Percentiles rank a stretch among this genome's conserved stretches.
Evolutionary conservation across 2,888 invertebrate genomes (phyloP).

Genomic region (Hirtodrosophila confusa): DNA sequence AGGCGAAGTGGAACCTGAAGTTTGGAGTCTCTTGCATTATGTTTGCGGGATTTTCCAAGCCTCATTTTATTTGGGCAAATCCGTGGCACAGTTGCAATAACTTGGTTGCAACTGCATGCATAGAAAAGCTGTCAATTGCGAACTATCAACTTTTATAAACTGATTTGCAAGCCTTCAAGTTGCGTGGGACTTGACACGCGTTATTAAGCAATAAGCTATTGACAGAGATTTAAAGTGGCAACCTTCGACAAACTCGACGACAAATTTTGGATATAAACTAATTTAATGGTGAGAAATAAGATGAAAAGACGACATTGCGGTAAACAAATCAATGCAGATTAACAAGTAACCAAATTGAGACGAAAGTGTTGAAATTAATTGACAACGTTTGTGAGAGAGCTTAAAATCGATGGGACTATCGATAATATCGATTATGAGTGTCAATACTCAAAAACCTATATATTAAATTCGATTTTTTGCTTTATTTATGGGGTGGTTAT

Average conservation of each 20-base stretch:
- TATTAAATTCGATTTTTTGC: no score
- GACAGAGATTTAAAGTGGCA: slow-evolving; percentile 44
- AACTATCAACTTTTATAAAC: neutral
- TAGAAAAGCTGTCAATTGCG: slow-evolving; percentile 4
- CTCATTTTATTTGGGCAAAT: slow-evolving; percentile 52
- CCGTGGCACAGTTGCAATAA: slow-evolving; percentile 56
- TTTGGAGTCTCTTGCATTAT: slow-evolving; percentile 31
- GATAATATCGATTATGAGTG: no score
- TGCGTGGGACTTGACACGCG: slow-evolving; percentile 44
- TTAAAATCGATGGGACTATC: no score
- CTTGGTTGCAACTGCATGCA: slow-evolving; percentile 19
- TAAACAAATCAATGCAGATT: slow-evolving; percentile 16
- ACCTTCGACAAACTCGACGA: slow-evolving; percentile 45
- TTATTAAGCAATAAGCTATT: slow-evolving; percentile 63
- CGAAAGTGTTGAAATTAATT: no score
- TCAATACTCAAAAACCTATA: no score
- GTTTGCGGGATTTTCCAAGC: slow-evolving; percentile 56
- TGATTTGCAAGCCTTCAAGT: slow-evolving; percentile 12
- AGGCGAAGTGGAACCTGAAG: slow-evolving; percentile 39
- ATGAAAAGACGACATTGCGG: neutral
- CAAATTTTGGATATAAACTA: slow-evolving; percentile 46
- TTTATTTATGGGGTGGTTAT: no score
- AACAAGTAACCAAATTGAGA: neutral
- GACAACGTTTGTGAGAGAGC: neutral
- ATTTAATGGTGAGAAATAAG: slow-evolving; percentile 6